Evolutionary conservation across 1,140 invertebrate species (phyloP), one percentile per base, ranked within the genome.

Genomic region (Phenacoccus solenopsis): DNA sequence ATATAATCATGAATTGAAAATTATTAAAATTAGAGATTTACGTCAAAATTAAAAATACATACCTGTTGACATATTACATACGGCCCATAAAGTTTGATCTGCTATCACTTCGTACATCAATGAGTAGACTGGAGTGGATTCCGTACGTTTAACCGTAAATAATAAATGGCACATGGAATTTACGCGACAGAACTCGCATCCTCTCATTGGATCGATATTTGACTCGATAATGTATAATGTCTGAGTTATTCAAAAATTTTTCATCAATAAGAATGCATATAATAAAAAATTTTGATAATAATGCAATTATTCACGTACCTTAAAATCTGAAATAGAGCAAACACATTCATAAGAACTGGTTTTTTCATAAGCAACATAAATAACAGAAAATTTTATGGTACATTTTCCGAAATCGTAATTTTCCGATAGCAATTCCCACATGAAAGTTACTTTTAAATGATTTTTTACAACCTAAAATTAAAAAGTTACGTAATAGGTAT

Each of bases 101-200:
- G 90, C 90, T 28, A 94, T 78, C 9, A 96, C 91, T 79, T 96
- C 93, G 78, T 96, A 96, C 90, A 95, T 95, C 0, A 96, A 82
- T 73, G 90, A 88, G 70, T 68, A 64, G 70, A 70, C 64, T 78
- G 77, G 80, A 75, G 73, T 80, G 77, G 70, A 80, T 80, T 77
- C 72, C 0, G 77, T 71, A 77, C 85, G 83, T 70, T 79, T 83
- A 56, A 94, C 87, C 70, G 84, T 87, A 38, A 96, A 80, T 76
- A 89, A 87, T 71, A 96, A 82, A 78, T 89, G 88, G 79, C 92
- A 95, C 77, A 94, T 88, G 73, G 88, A 89, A 68, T 92, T 91
- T 35, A 91, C 88, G 72, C 92, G 86, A 78, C 93, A 95, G 78
- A 94, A 89, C 75, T 96, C 91, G 28, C 83, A 64, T 4, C 59